phyloP scores from a whole-genome alignment of 2,113 vertebrate genomes.

The Maylandia zebra region DNA sequence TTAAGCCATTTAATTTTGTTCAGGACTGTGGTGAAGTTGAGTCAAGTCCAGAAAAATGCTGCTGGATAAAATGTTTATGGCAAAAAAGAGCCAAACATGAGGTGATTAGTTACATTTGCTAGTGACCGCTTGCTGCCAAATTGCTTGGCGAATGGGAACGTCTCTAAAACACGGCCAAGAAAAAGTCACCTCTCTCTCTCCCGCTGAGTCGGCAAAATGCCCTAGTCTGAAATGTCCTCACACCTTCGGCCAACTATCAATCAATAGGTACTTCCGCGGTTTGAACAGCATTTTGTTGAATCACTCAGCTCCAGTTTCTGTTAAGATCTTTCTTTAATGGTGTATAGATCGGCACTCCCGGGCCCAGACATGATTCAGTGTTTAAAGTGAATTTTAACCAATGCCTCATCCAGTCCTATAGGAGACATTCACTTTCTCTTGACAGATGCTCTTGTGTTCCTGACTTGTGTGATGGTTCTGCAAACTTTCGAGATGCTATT shows the following conservation, averaged over 20 bases:
- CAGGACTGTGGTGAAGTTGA: neutral
- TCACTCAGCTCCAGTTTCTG: conserved; percentile 13
- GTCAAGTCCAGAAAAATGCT: neutral
- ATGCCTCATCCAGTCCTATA: neutral
- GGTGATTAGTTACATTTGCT: conserved; percentile 30
- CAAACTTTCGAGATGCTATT: neutral
- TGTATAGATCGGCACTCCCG: conserved; percentile 6
- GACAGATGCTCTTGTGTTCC: neutral
- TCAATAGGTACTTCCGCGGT: conserved; percentile 38
- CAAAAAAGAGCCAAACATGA: neutral
- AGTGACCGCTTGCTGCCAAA: neutral
- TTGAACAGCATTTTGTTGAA: conserved; percentile 20
- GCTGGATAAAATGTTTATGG: neutral
- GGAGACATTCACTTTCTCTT: neutral
- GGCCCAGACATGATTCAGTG: neutral
- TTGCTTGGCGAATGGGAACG: neutral
- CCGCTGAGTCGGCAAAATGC: conserved; percentile 16
- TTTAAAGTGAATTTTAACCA: neutral
- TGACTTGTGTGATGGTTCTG: neutral
- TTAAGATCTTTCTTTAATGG: neutral
- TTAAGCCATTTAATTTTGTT: neutral
- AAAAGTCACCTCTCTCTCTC: conserved; percentile 23
- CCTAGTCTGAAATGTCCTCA: neutral
- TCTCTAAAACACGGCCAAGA: conserved; percentile 7
- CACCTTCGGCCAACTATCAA: conserved; percentile 22